A percentile compares a stretch with the other conserved stretches of the same genome.
These are phyloP conservation scores for Bubo bubo DNA, from an alignment of 2,113 vertebrate genomes.

Conservation along the genomic window DNA sequence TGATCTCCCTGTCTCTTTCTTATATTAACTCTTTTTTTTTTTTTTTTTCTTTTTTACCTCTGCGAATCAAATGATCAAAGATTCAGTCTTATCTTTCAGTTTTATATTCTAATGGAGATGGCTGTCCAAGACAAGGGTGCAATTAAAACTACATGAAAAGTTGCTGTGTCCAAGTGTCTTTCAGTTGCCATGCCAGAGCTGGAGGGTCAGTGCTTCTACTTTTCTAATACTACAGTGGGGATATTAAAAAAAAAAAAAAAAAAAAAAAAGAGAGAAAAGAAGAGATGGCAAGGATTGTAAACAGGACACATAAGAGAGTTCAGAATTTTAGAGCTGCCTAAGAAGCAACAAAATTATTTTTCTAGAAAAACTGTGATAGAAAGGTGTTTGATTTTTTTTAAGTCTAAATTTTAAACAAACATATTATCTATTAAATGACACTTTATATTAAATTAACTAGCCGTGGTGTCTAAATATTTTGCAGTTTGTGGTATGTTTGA, in stretches of 20 bases:
- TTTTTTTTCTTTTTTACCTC: neutral
- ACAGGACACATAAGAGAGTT: neutral
- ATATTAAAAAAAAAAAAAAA: neutral
- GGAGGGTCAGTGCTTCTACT: neutral
- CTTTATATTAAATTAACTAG: neutral
- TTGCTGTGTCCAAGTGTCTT: neutral
- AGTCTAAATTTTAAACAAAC: neutral
- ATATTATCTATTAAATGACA: neutral
- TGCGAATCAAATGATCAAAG: neutral
- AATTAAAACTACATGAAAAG: neutral
- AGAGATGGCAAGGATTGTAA: neutral
- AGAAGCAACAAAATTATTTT: neutral
- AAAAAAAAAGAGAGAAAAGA: neutral
- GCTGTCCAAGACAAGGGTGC: neutral
- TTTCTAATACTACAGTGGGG: neutral
- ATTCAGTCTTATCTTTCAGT: neutral
- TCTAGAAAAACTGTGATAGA: neutral
- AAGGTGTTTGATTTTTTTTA: neutral
- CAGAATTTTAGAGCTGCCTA: neutral
- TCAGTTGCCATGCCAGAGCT: neutral
- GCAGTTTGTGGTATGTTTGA: neutral
- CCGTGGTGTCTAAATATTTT: neutral
- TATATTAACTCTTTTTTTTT: neutral
- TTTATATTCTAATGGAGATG: neutral
- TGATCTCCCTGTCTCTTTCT: neutral